Evolutionary conservation across 2,888 invertebrate species (phyloP), one percentile per base, ranked within the genome.

Genomic region (Pseudoips prasinana): DNA sequence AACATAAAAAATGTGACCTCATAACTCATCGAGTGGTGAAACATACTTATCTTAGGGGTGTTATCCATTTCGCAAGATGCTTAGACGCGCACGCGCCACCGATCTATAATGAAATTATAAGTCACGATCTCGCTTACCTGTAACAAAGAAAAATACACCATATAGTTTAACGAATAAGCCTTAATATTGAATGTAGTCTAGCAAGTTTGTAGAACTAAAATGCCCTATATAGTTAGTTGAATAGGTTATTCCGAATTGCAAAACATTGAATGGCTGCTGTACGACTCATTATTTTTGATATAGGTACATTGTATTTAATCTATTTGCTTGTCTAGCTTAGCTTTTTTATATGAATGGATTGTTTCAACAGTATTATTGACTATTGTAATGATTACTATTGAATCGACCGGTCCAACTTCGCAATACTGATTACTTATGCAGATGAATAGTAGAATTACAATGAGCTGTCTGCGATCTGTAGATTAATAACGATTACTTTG

Each of bases 51-150:
- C 39, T 30, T 35, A 39, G 54, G 62, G 66, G 58, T 65, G 61
- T 53, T 51, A 62, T 58, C 48, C 45, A 38, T 64, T 57, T 60
- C 50, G 62, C 52, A 61, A 62, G 54, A 48, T 37, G 39, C 37
- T 50, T 40, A 47, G 49, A 39, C 59, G 62, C 66, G 71, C 74
- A 71, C 73, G 75, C 73, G 74, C 67, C 73, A 73, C 67, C 54
- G 55, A 37, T 39, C 52, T 41, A 46, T 73, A 77, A 75, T 73
- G 73, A 76, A 79, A 78, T 69, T 70, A 61, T 70, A 73, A 79
- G 76, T 80, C 79, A 79, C 79, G 80, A 77, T 69, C 65, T 59
- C 39, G 48, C 22, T 53, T 46, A 65, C 57, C 59, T 58, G 54
- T 20, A 57, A 58, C 52, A 58, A 60, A 25, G 6, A 9, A 57